phyloP scores from a whole-genome alignment of 2,888 invertebrate species.

The Chymomyza fuscimana region DNA sequence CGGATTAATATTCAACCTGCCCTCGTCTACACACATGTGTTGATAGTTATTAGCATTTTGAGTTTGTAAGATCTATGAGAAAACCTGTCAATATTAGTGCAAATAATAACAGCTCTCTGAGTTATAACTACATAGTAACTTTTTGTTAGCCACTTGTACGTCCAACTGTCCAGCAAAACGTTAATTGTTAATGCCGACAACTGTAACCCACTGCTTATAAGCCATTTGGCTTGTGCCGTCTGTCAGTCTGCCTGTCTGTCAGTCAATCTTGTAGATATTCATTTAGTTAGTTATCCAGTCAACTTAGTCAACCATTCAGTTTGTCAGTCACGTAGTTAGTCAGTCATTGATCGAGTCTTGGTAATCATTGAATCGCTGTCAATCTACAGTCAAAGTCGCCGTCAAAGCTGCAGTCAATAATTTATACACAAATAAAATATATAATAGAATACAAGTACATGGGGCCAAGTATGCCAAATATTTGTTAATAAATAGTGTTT shows the following conservation, averaged over 20 bases:
- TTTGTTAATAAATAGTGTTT: slow-evolving; percentile 51
- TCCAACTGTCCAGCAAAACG: slow-evolving; percentile 30
- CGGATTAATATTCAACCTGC: too few species aligned
- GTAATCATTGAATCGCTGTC: slow-evolving; percentile 38
- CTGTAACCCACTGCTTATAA: slow-evolving; percentile 40
- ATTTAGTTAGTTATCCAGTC: neutral
- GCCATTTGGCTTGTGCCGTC: slow-evolving; percentile 10
- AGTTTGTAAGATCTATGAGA: slow-evolving; percentile 23
- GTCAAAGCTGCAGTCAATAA: slow-evolving; percentile 30
- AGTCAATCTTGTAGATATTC: slow-evolving; percentile 20
- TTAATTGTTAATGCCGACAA: slow-evolving; percentile 73
- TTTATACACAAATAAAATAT: neutral
- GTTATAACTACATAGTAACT: slow-evolving; percentile 38
- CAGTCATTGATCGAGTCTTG: slow-evolving; percentile 11
- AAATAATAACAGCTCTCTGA: slow-evolving; percentile 73
- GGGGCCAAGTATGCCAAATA: slow-evolving; percentile 69
- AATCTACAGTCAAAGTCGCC: slow-evolving; percentile 44
- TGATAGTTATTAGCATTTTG: slow-evolving; percentile 65
- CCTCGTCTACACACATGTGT: slow-evolving; percentile 12
- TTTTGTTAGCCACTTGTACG: slow-evolving; percentile 11
- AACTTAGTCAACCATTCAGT: slow-evolving; percentile 16
- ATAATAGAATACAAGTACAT: slow-evolving; percentile 22
- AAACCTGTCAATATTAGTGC: slow-evolving; percentile 76
- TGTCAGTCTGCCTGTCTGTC: slow-evolving; percentile 24
- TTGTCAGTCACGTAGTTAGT: slow-evolving; percentile 22